Evolutionary conservation across 2,888 invertebrate species (phyloP), one percentile per base, ranked within the genome.

Genomic region (Allacma fusca): DNA sequence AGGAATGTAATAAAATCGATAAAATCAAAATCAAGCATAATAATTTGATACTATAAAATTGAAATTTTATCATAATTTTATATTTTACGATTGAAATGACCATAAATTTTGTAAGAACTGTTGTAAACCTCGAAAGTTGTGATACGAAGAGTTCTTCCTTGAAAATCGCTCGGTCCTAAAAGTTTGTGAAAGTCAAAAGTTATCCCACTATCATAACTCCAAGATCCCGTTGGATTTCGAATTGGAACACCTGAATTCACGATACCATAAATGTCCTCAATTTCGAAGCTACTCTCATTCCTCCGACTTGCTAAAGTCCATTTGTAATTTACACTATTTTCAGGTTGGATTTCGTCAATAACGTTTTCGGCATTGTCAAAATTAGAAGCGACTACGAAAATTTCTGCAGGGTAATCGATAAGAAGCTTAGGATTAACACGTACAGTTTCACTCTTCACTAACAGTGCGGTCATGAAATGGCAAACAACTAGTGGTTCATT

Each of bases 251-350:
- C 40, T 13, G 79, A 74, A 9, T 80, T 77, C 0, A 78, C 79
- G 68, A 83, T 78, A 2, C 83, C 82, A 77, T 75, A 82, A 26
- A 83, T 72, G 59, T 81, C 78, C 57, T 79, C 80, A 64, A 83
- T 62, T n/a, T 76, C n/a, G 7, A 75, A 26, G 13, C 26, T 21
- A 43, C 40, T 40, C 23, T 44, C 64, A 67, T 57, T 65, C 29
- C 13, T 5, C 57, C 29, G 70, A 65, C 62, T 78, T 16, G 78
- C 80, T 23, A 83, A 68, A 19, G 80, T 81, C 81, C 80, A 83
- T 77, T 82, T 83, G 64, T 81, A 82, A 76, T 81, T 82, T 19
- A 68, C 21, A 57, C 70, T 44, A 29, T 70, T 24, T 68, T 81
- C 77, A 4, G 81, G 82, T 21, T 78, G 79, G n/a, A 78, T 16